phyloP scores from a whole-genome alignment of 2,888 invertebrate genomes.

The Drosophila crucigera region DNA sequence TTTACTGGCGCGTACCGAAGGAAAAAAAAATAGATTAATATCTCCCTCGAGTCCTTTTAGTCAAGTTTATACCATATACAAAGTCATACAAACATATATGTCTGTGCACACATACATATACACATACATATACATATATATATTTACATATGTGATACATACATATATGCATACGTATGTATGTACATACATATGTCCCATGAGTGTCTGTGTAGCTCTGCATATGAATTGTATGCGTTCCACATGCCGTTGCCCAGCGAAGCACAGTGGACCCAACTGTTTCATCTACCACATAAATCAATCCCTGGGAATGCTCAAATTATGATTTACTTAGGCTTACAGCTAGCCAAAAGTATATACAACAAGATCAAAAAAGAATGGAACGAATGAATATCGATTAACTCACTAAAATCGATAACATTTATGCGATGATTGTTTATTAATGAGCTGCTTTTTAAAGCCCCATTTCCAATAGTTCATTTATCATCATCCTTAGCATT shows the following conservation, averaged over 20 bases:
- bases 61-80: slow-evolving; percentile 70
- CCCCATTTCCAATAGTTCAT: accelerated
- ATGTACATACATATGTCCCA: slow-evolving; percentile 38
- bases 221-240: slow-evolving; percentile 70
- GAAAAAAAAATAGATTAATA: slow-evolving; percentile 71
- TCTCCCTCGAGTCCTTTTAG: slow-evolving; percentile 80
- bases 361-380: not conserved
- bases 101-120: not conserved
- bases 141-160: slow-evolving; percentile 23
- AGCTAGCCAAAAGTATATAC: accelerated
- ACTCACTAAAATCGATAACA: not conserved
- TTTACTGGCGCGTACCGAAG: slow-evolving; percentile 48
- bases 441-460: not conserved
- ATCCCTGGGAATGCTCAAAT: not conserved
- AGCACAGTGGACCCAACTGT: slow-evolving; percentile 38
- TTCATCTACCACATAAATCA: not conserved
- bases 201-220: slow-evolving; percentile 57
- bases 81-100: slow-evolving; percentile 29
- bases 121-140: slow-evolving; percentile 2
- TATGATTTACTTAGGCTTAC: not conserved
- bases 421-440: not conserved
- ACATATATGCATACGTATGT: not conserved
- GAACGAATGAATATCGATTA: no score
- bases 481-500: not conserved
- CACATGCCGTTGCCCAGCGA: slow-evolving; percentile 51